These are phyloP conservation scores for Lycopodina hypogea DNA, from an alignment of 37 sponge, comb jelly and placozoan genomes.

Conservation along the genomic window DNA sequence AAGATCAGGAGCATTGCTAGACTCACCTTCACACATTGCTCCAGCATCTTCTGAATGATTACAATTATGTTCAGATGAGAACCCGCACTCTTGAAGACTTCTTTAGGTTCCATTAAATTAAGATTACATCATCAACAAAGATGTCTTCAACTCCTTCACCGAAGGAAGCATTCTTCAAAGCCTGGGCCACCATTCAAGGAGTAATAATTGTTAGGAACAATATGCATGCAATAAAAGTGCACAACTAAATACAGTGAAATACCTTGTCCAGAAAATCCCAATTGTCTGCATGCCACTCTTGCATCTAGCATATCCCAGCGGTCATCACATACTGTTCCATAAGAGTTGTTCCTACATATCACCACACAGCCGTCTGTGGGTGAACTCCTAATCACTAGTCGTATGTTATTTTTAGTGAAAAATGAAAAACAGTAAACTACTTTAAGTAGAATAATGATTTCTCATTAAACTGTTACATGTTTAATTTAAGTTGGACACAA, in stretches of 20 bases:
- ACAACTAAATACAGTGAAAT: too few species aligned
- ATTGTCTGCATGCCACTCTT: constrained; percentile 14
- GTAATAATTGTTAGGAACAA: background rate
- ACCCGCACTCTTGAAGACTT: constrained; percentile 7
- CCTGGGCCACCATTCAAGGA: background rate
- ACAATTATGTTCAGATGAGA: constrained; percentile 20
- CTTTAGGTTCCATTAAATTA: constrained; percentile 26
- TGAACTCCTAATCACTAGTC: constrained; percentile 11
- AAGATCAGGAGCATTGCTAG: background rate
- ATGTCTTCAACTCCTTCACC: too few species aligned
- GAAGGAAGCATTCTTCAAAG: too few species aligned
- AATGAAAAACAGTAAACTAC: too few species aligned
- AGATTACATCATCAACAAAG: constrained; percentile 10
- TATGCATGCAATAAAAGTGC: too few species aligned
- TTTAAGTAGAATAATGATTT: too few species aligned
- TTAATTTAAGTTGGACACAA: constrained; percentile 33
- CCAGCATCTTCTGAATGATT: constrained; percentile 23
- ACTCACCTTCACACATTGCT: constrained; percentile 35
- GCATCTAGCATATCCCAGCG: constrained; percentile 28
- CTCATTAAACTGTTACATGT: background rate
- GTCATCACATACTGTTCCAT: constrained; percentile 44
- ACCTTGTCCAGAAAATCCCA: too few species aligned
- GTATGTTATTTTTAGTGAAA: too few species aligned
- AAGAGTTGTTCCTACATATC: constrained; percentile 27
- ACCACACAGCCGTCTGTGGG: constrained; percentile 36